Evolutionary conservation across 2,888 invertebrate species (phyloP), one percentile per base, ranked within the genome.

Genomic region (Ditula angustiorana): DNA sequence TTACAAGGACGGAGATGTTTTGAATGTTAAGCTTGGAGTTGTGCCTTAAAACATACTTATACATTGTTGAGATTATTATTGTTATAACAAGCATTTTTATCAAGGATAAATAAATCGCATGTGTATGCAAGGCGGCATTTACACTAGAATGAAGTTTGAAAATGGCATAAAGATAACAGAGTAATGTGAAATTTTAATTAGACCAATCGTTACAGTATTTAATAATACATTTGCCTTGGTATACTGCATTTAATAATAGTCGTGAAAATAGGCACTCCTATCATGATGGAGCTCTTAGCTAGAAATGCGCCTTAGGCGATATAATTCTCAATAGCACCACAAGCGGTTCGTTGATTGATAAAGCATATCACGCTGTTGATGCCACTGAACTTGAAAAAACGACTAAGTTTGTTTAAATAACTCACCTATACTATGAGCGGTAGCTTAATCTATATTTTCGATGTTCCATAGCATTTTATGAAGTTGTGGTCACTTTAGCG

Each of bases 261-360:
- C 75, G 72, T 74, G 70, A 74, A 76, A 78, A 71, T 68, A 77
- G 75, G 37, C 71, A 66, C 46, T 72, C 67, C 71, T 70, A 68
- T 67, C 63, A 71, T 77, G 75, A 74, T 75, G 69, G 72, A 63
- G 68, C 71, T 49, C 63, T 24, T 57, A 67, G 66, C 49, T 58
- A 55, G 67, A 52, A 61, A 66, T 67, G 66, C 56, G 71, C 74
- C 75, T 73, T 26, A 60, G 64, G 64, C 58, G 10, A 19, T 37
- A 26, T 47, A 56, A 33, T 55, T 35, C 44, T 50, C 50, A 57
- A 53, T 65, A 57, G 30, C 33, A 30, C 16, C 26, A 58, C 49
- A 55, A 19, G 50, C 50, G 60, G 46, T 47, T 46, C 53, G 59
- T 66, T 74, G 74, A 77, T 76, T 75, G 72, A 74, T 77, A 75